Conservation (phyloP, 2,888 invertebrate species). For the Trissonchulus latispiculum region DNA sequence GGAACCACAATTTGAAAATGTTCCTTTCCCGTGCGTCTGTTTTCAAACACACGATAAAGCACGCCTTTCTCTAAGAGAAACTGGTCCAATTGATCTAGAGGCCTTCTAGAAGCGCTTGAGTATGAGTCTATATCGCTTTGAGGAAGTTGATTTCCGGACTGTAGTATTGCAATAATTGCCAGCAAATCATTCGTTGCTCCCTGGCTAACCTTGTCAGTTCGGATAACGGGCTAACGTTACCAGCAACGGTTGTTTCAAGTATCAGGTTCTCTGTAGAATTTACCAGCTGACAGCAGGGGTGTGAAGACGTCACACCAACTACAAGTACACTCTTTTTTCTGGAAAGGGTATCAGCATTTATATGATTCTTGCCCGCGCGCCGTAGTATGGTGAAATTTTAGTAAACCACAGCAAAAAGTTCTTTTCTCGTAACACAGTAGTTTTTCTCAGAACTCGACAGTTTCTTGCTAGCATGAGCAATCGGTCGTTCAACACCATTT, state of each 20-base stretch:
- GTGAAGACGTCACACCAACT: not conserved
- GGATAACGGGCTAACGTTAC: too few relatives aligned
- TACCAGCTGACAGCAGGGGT: not conserved
- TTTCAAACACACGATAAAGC: not conserved
- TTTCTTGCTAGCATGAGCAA: not conserved
- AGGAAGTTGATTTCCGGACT: too few relatives aligned
- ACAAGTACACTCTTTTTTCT: not conserved
- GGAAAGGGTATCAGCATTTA: not conserved
- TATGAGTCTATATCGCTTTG: too few relatives aligned
- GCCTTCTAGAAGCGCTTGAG: too few relatives aligned
- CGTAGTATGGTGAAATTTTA: not conserved
- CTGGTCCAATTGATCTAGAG: not conserved
- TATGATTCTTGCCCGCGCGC: not conserved
- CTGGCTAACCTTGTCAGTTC: too few relatives aligned
- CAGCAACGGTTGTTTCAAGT: too few relatives aligned
- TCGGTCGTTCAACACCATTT: not conserved
- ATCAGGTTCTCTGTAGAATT: not conserved
- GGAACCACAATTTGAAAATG: not conserved
- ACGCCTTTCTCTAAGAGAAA: not conserved
- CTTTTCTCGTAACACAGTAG: not conserved
- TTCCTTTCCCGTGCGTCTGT: not conserved
- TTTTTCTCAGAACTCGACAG: not conserved
- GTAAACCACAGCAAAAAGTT: not conserved
- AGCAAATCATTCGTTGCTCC: too few relatives aligned
- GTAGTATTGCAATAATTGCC: too few relatives aligned